Conservation (phyloP, 2,888 invertebrate genomes). For the Allophyes oxyacanthae region DNA sequence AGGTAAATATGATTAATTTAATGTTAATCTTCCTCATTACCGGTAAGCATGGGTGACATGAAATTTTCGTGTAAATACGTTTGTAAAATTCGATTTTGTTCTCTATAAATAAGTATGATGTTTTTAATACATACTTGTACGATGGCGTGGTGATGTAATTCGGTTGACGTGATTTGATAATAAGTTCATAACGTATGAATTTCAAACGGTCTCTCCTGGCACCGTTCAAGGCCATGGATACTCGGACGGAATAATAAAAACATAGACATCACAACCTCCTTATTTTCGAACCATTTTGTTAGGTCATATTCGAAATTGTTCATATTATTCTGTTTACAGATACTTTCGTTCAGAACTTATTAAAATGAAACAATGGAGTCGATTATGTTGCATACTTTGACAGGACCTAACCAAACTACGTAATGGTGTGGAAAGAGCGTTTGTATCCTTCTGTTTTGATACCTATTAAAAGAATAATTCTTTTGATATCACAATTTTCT, state of each 20-base stretch:
- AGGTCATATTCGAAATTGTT: neutral
- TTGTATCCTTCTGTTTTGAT: too few species aligned
- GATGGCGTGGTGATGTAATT: slow-evolving; percentile 57
- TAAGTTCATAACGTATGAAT: slow-evolving; percentile 56
- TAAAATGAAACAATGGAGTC: too few species aligned
- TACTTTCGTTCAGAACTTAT: too few species aligned
- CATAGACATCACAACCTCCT: slow-evolving; percentile 45
- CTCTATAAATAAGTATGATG: slow-evolving; percentile 56
- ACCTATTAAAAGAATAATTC: too few species aligned
- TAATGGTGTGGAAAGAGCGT: too few species aligned
- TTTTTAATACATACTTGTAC: slow-evolving; percentile 19
- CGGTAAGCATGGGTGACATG: slow-evolving; percentile 4
- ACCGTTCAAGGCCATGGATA: slow-evolving; percentile 67
- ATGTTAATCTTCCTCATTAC: slow-evolving; percentile 2
- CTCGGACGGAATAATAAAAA: slow-evolving; percentile 58
- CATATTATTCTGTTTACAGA: too few species aligned
- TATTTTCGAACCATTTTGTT: slow-evolving; percentile 19
- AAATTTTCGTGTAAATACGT: slow-evolving; percentile 5
- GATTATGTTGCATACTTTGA: too few species aligned
- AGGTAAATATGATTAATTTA: too few species aligned
- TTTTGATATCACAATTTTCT: too few species aligned
- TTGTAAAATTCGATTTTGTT: slow-evolving; percentile 5
- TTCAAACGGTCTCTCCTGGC: slow-evolving; percentile 52
- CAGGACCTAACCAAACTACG: too few species aligned
- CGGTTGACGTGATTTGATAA: slow-evolving; percentile 57